A percentile compares a stretch with the other conserved stretches of the same genome.
Conservation (phyloP, 2,113 vertebrate species). For the Casuarius casuarius region DNA sequence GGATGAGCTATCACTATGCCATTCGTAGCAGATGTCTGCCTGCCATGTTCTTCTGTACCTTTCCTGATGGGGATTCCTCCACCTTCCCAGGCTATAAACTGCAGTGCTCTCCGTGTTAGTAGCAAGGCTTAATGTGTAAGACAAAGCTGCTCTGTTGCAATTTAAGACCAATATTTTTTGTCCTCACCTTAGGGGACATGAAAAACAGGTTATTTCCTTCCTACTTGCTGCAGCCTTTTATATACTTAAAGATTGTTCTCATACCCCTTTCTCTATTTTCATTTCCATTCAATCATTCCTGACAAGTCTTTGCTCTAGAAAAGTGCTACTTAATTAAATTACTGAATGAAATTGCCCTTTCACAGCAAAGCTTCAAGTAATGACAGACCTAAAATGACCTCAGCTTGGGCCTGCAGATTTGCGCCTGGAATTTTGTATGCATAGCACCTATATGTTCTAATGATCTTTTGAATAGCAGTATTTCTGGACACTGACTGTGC, state of each 20-base stretch:
- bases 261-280: background rate
- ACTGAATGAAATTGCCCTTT: background rate
- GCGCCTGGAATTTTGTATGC: background rate
- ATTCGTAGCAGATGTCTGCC: rapidly evolving
- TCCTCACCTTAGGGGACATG: background rate
- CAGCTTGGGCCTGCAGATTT: background rate
- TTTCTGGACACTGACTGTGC: background rate
- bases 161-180: background rate
- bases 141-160: background rate
- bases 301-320: background rate
- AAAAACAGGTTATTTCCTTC: background rate
- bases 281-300: background rate
- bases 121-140: background rate
- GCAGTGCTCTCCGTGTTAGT: background rate
- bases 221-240: background rate
- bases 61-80: background rate
- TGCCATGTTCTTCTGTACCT: background rate
- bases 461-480: background rate
- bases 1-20: background rate
- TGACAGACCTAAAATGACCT: background rate
- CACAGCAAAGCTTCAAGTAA: background rate
- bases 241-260: background rate
- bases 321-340: background rate
- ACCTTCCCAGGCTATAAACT: background rate
- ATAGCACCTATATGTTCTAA: background rate